These are phyloP conservation scores for Hylaeus anthracinus DNA, from an alignment of 1,140 invertebrate genomes.

Conservation along the genomic window DNA sequence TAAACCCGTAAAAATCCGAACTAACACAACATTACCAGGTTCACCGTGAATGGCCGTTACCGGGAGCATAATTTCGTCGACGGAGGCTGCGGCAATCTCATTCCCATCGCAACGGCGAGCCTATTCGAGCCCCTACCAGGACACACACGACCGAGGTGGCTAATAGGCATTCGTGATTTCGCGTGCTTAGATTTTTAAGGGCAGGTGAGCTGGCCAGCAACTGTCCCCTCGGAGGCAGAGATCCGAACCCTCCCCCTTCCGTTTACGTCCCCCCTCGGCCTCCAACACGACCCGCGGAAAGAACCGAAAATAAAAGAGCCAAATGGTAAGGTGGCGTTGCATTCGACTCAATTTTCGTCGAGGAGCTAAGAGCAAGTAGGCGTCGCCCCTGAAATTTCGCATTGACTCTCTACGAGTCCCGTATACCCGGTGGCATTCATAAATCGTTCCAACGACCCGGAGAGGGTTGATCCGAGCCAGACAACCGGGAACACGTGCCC, in stretches of 20 bases:
- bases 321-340: slow-evolving; percentile 45
- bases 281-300: background rate
- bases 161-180: slow-evolving; percentile 72
- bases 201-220: slow-evolving; percentile 67
- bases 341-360: slow-evolving; percentile 23
- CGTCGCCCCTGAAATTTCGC: slow-evolving; percentile 61
- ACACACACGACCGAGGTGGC: slow-evolving; percentile 48
- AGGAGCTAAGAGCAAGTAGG: slow-evolving; percentile 53
- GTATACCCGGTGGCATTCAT: slow-evolving; percentile 57
- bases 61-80: slow-evolving; percentile 5
- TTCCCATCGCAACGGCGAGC: slow-evolving; percentile 16
- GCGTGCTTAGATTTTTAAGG: slow-evolving; percentile 70
- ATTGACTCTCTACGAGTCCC: slow-evolving; percentile 53
- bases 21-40: too few relatives aligned
- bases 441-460: slow-evolving; percentile 37
- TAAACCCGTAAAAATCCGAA: too few relatives aligned
- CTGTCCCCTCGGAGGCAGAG: slow-evolving; percentile 70
- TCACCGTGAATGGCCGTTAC: too few relatives aligned
- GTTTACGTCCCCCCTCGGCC: background rate
- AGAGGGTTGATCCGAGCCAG: slow-evolving; percentile 27
- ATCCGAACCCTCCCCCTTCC: slow-evolving; percentile 41
- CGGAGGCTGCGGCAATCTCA: slow-evolving; percentile 15
- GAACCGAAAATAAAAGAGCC: slow-evolving; percentile 13
- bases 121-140: slow-evolving; percentile 38
- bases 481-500: slow-evolving; percentile 28